Evolutionary conservation across 2,888 invertebrate genomes (phyloP).

Genomic region (Agriopis aurantiaria): DNA sequence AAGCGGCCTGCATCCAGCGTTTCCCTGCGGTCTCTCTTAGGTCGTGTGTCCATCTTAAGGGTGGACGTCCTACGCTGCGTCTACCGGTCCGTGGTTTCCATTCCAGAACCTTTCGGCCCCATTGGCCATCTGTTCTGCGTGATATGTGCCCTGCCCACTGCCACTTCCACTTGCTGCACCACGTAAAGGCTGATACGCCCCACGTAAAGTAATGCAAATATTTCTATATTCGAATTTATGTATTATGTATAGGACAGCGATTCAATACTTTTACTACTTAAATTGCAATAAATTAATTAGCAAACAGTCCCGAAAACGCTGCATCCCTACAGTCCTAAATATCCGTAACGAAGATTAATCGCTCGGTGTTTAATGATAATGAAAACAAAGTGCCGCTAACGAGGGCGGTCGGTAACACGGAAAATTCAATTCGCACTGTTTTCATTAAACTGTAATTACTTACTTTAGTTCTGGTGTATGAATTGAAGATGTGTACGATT

Average conservation of each 20-base stretch:
- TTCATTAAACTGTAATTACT: constrained; percentile 65
- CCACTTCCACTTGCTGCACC: no score
- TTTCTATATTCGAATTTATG: no score
- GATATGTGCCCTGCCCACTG: no score
- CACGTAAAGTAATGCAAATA: no score
- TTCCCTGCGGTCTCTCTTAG: no score
- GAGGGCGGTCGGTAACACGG: constrained; percentile 57
- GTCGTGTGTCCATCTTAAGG: no score
- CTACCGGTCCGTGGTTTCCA: no score
- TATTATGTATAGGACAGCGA: constrained; percentile 13
- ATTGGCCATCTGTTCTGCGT: no score
- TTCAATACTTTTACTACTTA: constrained; percentile 3
- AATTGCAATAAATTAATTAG: constrained; percentile 37
- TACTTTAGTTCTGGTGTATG: constrained; percentile 15
- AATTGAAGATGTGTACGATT: background rate
- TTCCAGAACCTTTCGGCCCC: no score
- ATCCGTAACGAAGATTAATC: constrained; percentile 72
- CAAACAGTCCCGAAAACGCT: constrained; percentile 28
- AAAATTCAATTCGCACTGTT: constrained; percentile 71
- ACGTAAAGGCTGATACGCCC: no score
- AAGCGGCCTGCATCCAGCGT: no score
- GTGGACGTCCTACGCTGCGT: no score
- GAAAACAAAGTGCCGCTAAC: constrained; percentile 67
- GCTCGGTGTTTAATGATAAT: constrained; percentile 70
- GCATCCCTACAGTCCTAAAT: constrained; percentile 38